Conservation (phyloP, 2,113 vertebrate genomes). For the Sitta europaea region DNA sequence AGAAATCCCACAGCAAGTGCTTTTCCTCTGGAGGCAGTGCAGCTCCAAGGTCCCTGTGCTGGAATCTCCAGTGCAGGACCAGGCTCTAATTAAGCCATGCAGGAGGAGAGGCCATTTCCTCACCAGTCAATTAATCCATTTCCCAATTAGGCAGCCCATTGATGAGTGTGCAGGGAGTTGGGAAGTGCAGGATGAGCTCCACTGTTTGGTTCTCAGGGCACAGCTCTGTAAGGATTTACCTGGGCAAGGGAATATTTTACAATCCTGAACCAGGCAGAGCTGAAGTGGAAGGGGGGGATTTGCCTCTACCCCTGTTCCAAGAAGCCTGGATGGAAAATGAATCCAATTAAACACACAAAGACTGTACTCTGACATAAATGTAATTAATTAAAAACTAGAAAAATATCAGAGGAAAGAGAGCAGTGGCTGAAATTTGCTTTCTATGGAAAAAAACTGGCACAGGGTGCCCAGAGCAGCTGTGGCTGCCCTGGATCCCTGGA, state of each 20-base stretch:
- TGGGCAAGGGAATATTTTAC: background rate
- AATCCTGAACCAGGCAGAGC: background rate
- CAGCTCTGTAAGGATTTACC: fast-evolving
- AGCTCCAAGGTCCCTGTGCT: background rate
- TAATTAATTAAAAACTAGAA: background rate
- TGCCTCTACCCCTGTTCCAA: fast-evolving
- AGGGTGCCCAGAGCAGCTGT: background rate
- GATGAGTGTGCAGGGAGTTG: background rate
- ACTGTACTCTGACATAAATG: too few relatives aligned
- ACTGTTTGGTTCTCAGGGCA: background rate
- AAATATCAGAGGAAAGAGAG: background rate
- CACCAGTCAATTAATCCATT: background rate
- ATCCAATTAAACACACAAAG: background rate
- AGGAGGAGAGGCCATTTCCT: background rate
- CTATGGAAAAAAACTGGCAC: background rate
- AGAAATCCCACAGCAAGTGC: background rate
- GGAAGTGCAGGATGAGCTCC: background rate
- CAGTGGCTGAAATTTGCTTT: background rate
- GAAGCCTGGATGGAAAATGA: background rate
- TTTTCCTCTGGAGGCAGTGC: background rate
- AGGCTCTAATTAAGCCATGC: background rate
- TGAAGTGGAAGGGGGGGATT: background rate
- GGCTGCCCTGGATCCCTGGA: background rate
- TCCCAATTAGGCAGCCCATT: background rate
- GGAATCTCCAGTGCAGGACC: background rate